These are phyloP conservation scores for Lemur catta DNA, from an alignment of 2,797 vertebrate genomes.

Conservation along the genomic window DNA sequence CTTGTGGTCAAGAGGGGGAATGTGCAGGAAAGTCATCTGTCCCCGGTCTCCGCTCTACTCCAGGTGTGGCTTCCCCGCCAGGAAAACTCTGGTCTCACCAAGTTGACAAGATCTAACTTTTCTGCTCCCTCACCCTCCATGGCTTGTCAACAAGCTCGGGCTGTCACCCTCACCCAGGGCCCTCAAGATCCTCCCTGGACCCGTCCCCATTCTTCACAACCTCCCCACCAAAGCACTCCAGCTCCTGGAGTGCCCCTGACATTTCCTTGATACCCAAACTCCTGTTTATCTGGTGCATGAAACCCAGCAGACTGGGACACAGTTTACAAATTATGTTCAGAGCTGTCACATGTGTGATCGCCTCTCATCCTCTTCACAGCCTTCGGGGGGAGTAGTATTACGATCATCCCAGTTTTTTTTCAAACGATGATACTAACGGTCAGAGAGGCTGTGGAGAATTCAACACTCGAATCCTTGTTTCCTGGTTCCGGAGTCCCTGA, in stretches of 20 bases:
- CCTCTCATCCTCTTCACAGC: background rate
- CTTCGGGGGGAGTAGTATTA: background rate
- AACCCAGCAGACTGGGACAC: background rate
- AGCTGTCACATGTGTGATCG: rapidly evolving
- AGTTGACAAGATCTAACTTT: background rate
- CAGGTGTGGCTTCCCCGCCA: no score
- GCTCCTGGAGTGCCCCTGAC: background rate
- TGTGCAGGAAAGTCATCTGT: background rate
- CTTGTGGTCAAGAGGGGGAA: conserved; percentile 64
- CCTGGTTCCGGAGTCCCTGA: background rate
- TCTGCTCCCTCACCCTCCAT: rapidly evolving
- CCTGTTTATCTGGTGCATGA: background rate
- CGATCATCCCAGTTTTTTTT: background rate
- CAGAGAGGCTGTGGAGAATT: background rate
- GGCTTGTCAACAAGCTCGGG: background rate
- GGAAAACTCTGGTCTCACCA: background rate
- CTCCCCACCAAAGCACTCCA: background rate
- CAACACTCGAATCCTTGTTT: background rate
- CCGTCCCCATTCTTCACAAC: background rate
- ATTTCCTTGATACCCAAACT: background rate
- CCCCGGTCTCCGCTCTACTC: background rate
- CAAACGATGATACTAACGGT: background rate
- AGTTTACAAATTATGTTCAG: background rate
- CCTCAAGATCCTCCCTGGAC: background rate
- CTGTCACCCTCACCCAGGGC: background rate